Evolutionary conservation across 1,140 invertebrate species (phyloP), one percentile per base, ranked within the genome.

Genomic region (Dryas iulia): DNA sequence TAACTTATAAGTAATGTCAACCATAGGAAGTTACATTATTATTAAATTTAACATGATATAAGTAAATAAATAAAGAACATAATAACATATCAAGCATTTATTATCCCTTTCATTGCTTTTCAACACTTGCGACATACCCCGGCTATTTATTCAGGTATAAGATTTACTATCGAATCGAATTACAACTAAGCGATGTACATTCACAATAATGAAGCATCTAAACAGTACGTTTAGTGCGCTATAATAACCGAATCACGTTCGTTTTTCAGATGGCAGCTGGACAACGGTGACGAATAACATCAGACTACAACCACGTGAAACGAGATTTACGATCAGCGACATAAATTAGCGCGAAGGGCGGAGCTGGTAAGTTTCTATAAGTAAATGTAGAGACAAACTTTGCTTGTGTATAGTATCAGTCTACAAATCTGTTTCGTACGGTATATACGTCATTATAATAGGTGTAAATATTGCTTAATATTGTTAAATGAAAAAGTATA

Each of bases 191-290:
- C 76, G 73, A 78, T 77, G 82, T 83, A 80, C 83, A 88, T 84
- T 83, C 77, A 77, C 74, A 81, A 47, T 88, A 88, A 89, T 87
- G 83, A 86, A 76, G 71, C 84, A 69, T 83, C 79, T 82, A 86
- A 88, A 76, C 82, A 77, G 62, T 76, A 65, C 73, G 75, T 75
- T 79, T 80, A 82, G 76, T 74, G 77, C 76, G 65, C 82, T 81
- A 76, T 86, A 81, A 84, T 86, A 84, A 82, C 66, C 70, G 74
- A 79, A 87, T 86, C 86, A 82, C 82, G 82, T 83, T 86, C 78
- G 79, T 81, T 84, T 86, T 85, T 84, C 77, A 84, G 77, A 66
- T 71, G 71, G 69, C 69, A 73, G 71, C 62, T 66, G 67, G 62
- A 73, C 76, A 72, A 71, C 78, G 67, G 78, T 79, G 85, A 87